phyloP scores from a whole-genome alignment of 35 echinoderm and acorn worm species.

The Stichopus chloronotus region DNA sequence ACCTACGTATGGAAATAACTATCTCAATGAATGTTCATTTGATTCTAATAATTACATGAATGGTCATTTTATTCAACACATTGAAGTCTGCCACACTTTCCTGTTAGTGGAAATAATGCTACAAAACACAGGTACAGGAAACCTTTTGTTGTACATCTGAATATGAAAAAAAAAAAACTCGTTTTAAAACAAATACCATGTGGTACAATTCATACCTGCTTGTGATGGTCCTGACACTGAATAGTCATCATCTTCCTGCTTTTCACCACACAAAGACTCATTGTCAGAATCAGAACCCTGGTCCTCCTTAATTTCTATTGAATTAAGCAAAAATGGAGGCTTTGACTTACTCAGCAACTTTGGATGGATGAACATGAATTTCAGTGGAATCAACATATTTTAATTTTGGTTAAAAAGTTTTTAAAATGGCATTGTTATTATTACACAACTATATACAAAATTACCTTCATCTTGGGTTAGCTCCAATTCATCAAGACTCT shows the following conservation, averaged over 20 bases:
- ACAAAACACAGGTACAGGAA: too few species aligned
- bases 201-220: too few species aligned
- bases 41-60: too few species aligned
- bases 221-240: too few species aligned
- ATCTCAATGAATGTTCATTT: too few species aligned
- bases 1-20: too few species aligned
- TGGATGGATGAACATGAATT: background rate
- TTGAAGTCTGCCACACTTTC: background rate
- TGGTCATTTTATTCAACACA: too few species aligned
- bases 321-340: background rate
- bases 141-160: too few species aligned
- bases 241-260: too few species aligned
- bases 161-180: too few species aligned
- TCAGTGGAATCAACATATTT: background rate
- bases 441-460: background rate
- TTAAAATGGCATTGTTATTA: background rate
- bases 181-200: too few species aligned
- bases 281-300: background rate
- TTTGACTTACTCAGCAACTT: background rate
- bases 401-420: background rate
- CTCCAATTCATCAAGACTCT: conserved; percentile 37
- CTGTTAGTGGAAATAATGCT: background rate
- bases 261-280: too few species aligned
- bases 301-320: background rate
- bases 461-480: conserved; percentile 18